Percentiles rank a stretch among this genome's conserved stretches.
Evolutionary conservation across 2,797 vertebrate genomes (phyloP).

Genomic region (Silurus aristotelis): DNA sequence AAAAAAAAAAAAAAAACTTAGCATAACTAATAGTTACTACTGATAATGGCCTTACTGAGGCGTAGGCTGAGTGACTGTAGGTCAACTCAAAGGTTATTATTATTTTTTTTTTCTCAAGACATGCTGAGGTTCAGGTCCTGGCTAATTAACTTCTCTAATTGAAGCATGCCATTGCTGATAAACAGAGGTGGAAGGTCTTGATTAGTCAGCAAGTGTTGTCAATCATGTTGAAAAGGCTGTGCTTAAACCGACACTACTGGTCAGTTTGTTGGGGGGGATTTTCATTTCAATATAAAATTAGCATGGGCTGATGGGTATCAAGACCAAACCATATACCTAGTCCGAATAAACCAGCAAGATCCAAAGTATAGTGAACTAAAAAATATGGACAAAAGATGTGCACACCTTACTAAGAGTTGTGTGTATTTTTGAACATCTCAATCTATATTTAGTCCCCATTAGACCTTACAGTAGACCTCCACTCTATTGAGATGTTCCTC

Average conservation of each 20-base stretch:
- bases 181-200: not conserved
- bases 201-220: not conserved
- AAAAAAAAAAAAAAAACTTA: not conserved
- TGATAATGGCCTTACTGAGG: conserved; percentile 27
- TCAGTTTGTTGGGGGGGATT: not conserved
- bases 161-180: not conserved
- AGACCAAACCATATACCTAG: too few species aligned
- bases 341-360: too few species aligned
- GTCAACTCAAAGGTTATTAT: not conserved
- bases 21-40: conserved; percentile 26
- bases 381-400: too few species aligned
- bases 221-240: not conserved
- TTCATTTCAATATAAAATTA: not conserved
- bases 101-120: not conserved
- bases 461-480: too few species aligned
- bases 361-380: too few species aligned
- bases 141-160: conserved; percentile 6
- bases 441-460: too few species aligned
- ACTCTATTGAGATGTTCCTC: too few species aligned
- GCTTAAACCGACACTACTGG: too few species aligned
- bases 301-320: not conserved
- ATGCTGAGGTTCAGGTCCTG: not conserved
- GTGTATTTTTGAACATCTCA: too few species aligned
- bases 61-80: conserved; percentile 12
- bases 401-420: too few species aligned